These are phyloP conservation scores for Athene noctua DNA, from an alignment of 2,113 vertebrate species.

Conservation along the genomic window DNA sequence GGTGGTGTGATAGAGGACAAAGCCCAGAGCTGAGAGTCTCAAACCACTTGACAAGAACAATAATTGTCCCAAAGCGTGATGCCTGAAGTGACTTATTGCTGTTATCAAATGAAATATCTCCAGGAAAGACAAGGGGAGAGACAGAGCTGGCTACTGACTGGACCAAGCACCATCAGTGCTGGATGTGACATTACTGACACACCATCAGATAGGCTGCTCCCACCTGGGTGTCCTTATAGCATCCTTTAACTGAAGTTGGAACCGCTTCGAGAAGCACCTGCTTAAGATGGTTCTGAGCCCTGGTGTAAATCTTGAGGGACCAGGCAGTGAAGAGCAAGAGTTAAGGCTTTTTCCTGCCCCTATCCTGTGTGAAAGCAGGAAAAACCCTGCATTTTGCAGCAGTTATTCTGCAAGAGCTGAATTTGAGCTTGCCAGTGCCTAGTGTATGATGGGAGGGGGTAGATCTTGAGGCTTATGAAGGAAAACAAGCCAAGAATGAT, in stretches of 20 bases:
- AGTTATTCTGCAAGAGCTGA: not conserved
- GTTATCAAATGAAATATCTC: slow-evolving; percentile 35
- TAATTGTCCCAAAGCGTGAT: slow-evolving; percentile 5
- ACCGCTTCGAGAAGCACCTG: not conserved
- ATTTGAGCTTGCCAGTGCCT: not conserved
- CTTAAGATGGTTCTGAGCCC: not conserved
- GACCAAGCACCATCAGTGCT: not conserved
- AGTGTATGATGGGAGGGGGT: not conserved
- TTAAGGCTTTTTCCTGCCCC: not conserved
- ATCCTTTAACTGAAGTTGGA: not conserved
- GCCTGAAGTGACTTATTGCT: slow-evolving; percentile 34
- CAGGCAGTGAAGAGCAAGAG: not conserved
- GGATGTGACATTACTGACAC: not conserved
- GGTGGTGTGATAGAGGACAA: slow-evolving; percentile 45
- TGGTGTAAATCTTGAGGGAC: not conserved
- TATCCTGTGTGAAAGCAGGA: not conserved
- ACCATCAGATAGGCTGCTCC: not conserved
- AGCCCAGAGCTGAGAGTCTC: slow-evolving; percentile 39
- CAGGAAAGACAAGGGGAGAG: not conserved
- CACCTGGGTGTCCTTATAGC: not conserved
- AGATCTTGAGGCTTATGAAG: not conserved
- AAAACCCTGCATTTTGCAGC: not conserved
- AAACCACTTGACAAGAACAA: slow-evolving; percentile 45
- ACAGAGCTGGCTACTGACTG: not conserved
- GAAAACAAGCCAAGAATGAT: not conserved